Evolutionary conservation across 1,140 invertebrate genomes (phyloP), one percentile per base, ranked within the genome.

Genomic region (Lepidurus apus): DNA sequence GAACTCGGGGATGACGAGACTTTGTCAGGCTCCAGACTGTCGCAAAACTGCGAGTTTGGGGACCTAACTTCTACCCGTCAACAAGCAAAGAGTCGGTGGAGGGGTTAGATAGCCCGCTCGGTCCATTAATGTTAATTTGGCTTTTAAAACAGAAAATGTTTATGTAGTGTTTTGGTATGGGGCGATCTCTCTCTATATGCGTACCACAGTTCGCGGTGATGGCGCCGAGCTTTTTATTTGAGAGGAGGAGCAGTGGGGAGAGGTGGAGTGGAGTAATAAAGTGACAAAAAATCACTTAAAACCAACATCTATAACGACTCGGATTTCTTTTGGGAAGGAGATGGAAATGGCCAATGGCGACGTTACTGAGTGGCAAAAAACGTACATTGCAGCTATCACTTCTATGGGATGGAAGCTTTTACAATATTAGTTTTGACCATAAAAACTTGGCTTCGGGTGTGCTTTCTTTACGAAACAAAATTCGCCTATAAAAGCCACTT

Each of bases 301-400:
- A 65, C n/a, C 53, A 9, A 65, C n/a, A 21, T 65, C 53, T 65
- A 65, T 65, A 65, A 65, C 53, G 53, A 65, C 53, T 65, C 2
- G 17, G 53, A 17, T n/a, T 65, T 21, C 53, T 34, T 21, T 65
- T 65, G 53, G 53, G 53, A 65, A n/a, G 53, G 53, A 65, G 53
- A 65, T 65, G 53, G 53, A 65, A 65, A 65, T 65, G 53, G 53
- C 53, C 53, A 65, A 65, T 65, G 53, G 53, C 53, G 53, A 65
- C 53, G 53, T 65, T 13, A 65, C 53, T 65, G 53, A 65, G 53
- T 65, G 53, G 53, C 53, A 65, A 65, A 65, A 65, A 65, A 65
- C 21, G 34, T 21, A 65, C 53, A 65, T 65, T 21, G 53, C 53
- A 65, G 53, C 53, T 65, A 65, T 65, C 53, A 65, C 4, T 65